phyloP scores from a whole-genome alignment of 1,140 invertebrate species.

The Lasaia peninsularis region DNA sequence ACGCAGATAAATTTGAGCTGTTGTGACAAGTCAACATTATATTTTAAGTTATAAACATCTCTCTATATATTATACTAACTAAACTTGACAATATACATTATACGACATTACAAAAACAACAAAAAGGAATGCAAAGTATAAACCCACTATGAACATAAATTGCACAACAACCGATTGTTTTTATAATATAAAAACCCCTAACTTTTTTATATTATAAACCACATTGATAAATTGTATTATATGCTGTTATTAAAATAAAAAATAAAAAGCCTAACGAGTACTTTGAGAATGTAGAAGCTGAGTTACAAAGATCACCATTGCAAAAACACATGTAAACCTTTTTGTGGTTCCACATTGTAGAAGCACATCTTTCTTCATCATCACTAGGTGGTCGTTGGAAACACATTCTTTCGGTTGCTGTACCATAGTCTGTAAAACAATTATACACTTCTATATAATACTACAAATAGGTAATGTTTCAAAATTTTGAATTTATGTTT shows the following conservation, averaged over 20 bases:
- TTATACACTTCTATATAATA: neutral
- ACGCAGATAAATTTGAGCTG: no score
- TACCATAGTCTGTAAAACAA: conserved; percentile 86
- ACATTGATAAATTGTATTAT: conserved; percentile 17
- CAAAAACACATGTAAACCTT: conserved; percentile 95
- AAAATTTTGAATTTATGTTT: no score
- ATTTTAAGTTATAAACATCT: no score
- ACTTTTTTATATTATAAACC: neutral
- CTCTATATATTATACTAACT: neutral
- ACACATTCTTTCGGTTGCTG: conserved; percentile 91
- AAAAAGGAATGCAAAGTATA: no score
- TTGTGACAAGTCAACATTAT: no score
- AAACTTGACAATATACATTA: neutral
- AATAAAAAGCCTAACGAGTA: conserved; percentile 17
- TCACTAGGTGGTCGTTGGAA: conserved; percentile 91
- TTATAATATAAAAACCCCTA: no score
- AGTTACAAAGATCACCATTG: conserved; percentile 92
- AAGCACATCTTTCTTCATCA: conserved; percentile 91
- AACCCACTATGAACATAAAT: no score
- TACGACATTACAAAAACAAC: no score
- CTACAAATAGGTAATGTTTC: no score
- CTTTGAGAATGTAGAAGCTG: conserved; percentile 29
- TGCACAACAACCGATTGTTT: no score
- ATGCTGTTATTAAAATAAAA: conserved; percentile 30
- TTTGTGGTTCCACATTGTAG: conserved; percentile 87